Conservation (phyloP, 2,888 invertebrate species). For the Zaprionus lineosus region DNA sequence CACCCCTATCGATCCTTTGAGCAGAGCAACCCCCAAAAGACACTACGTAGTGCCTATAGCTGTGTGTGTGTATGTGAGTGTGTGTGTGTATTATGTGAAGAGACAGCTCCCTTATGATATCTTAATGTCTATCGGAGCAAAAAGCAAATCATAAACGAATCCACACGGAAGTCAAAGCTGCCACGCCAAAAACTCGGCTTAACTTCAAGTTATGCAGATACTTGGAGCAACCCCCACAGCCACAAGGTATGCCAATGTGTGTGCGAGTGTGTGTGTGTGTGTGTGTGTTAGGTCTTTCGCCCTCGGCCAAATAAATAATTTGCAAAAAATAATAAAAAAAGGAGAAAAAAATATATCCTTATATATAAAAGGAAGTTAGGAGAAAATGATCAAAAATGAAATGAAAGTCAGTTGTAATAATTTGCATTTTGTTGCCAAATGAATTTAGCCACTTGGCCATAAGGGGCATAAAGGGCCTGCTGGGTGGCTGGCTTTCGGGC, state of each 20-base stretch:
- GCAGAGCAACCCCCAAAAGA: slow-evolving; percentile 37
- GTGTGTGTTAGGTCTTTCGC: slow-evolving; percentile 40
- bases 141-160: slow-evolving; percentile 69
- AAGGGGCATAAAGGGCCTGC: no score
- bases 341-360: slow-evolving; percentile 6
- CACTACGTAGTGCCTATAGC: not conserved
- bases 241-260: slow-evolving; percentile 4
- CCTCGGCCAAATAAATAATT: slow-evolving; percentile 66
- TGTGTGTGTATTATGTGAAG: slow-evolving; percentile 39
- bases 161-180: slow-evolving; percentile 56
- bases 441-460: slow-evolving; percentile 71
- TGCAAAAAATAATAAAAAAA: slow-evolving; percentile 27
- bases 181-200: slow-evolving; percentile 47
- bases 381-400: slow-evolving; percentile 53
- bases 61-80: not conserved
- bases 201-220: slow-evolving; percentile 56
- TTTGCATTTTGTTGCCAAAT: slow-evolving; percentile 77
- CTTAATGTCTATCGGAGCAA: slow-evolving; percentile 57
- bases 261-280: not conserved
- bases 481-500: slow-evolving; percentile 18
- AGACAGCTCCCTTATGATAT: slow-evolving; percentile 41
- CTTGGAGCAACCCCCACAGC: slow-evolving; percentile 48
- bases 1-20: slow-evolving; percentile 35
- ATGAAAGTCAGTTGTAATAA: slow-evolving; percentile 73
- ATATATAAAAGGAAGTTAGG: not conserved